These are phyloP conservation scores for Mormyrus iriodes DNA, from an alignment of 2,113 vertebrate genomes.

Conservation along the genomic window DNA sequence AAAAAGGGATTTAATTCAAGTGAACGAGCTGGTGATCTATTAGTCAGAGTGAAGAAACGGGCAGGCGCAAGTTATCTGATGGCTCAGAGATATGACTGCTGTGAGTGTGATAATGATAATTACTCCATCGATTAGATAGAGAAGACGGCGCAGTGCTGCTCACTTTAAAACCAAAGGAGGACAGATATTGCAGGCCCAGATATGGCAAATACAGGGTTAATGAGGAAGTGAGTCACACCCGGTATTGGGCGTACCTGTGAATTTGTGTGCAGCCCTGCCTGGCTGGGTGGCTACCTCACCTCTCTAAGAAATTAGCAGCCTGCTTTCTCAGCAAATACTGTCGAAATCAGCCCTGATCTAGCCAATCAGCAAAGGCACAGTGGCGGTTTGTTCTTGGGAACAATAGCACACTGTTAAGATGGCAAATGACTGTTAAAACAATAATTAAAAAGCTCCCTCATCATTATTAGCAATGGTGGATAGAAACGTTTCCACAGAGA, in stretches of 20 bases:
- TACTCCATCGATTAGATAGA: constrained; percentile 30
- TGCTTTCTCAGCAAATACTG: neutral
- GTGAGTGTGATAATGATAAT: neutral
- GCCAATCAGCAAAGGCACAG: neutral
- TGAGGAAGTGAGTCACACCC: constrained; percentile 15
- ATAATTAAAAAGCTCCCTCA: neutral
- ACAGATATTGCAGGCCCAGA: neutral
- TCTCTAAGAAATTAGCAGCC: neutral
- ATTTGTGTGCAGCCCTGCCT: neutral
- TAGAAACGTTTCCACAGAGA: neutral
- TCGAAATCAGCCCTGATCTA: neutral
- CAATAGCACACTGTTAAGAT: neutral
- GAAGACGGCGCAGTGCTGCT: constrained; percentile 20
- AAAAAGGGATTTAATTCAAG: constrained; percentile 23
- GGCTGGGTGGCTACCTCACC: neutral
- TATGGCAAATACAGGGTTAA: neutral
- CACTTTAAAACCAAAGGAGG: neutral
- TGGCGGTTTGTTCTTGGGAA: neutral
- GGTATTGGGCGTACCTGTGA: neutral
- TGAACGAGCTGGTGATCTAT: constrained; percentile 11
- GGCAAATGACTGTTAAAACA: neutral
- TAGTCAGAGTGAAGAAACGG: constrained; percentile 30
- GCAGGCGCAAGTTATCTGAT: neutral
- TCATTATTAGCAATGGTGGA: neutral
- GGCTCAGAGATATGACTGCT: neutral